Percentiles rank a stretch among this genome's conserved stretches.
Evolutionary conservation across 2,113 vertebrate species (phyloP).

Genomic region (Phalacrocorax aristotelis): DNA sequence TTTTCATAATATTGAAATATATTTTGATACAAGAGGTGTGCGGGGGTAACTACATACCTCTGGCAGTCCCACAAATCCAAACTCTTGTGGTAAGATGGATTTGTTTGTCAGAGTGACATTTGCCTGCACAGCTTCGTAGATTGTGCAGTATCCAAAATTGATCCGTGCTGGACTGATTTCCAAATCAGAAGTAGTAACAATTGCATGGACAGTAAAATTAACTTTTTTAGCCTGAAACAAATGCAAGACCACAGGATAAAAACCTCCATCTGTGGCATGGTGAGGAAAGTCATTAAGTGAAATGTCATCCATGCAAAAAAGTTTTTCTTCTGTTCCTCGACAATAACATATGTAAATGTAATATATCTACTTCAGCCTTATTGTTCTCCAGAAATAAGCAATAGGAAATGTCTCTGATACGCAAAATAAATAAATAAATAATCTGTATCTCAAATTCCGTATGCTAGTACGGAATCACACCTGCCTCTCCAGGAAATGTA

Average conservation of each 20-base stretch:
- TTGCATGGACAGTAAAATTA: constrained; percentile 81
- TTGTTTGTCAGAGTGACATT: constrained; percentile 79
- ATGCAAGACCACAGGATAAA: background rate
- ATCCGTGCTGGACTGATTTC: constrained; percentile 76
- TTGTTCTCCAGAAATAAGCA: background rate
- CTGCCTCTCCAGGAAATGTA: background rate
- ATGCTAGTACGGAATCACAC: background rate
- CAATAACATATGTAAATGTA: background rate
- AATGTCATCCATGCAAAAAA: background rate
- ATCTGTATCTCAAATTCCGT: background rate
- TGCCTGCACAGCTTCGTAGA: constrained; percentile 80
- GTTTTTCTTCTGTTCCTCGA: background rate
- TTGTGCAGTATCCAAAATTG: constrained; percentile 87
- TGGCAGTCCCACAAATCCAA: constrained; percentile 86
- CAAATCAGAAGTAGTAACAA: constrained; percentile 87
- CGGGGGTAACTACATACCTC: constrained; percentile 72
- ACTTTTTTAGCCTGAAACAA: constrained; percentile 77
- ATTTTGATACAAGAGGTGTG: background rate
- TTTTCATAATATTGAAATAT: background rate
- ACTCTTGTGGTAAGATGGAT: constrained; percentile 89
- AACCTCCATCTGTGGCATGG: background rate
- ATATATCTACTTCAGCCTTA: background rate
- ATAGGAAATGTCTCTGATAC: background rate
- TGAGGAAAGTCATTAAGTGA: background rate
- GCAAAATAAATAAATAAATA: background rate